phyloP scores from a whole-genome alignment of 2,797 vertebrate genomes.

The Platyrinchus mystaceus region DNA sequence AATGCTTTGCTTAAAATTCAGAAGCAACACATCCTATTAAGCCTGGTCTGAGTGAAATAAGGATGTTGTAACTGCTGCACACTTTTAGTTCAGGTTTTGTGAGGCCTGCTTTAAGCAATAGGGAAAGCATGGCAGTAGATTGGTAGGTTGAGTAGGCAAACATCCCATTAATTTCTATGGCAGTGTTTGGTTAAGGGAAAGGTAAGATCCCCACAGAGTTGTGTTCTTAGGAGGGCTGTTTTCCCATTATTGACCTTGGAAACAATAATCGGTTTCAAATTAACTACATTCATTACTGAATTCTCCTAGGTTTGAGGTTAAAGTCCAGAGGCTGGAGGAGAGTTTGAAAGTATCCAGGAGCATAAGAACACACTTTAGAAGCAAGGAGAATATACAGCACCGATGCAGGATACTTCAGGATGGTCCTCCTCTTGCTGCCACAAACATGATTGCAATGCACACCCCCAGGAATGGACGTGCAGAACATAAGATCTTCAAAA shows the following conservation, averaged over 20 bases:
- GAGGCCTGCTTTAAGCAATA: background rate
- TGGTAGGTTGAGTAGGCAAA: background rate
- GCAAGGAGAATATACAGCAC: background rate
- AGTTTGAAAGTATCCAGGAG: background rate
- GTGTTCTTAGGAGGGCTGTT: background rate
- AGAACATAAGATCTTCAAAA: background rate
- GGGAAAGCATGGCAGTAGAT: background rate
- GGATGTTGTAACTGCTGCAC: background rate
- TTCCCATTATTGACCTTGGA: constrained; percentile 25
- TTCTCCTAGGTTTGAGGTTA: background rate
- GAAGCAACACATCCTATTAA: background rate
- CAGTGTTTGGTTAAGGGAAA: constrained; percentile 1
- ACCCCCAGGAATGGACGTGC: background rate
- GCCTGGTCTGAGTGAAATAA: background rate
- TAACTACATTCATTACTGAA: background rate
- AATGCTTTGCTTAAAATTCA: background rate
- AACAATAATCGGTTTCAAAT: constrained; percentile 36
- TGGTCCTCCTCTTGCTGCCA: background rate
- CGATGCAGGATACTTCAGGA: background rate
- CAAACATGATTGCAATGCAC: rapidly evolving
- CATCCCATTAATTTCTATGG: background rate
- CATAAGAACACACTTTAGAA: background rate
- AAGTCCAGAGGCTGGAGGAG: background rate
- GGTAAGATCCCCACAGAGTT: background rate
- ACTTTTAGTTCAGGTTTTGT: background rate